Evolutionary conservation across 2,888 invertebrate species (phyloP), one percentile per base, ranked within the genome.

Genomic region (Caenorhabditis becei): DNA sequence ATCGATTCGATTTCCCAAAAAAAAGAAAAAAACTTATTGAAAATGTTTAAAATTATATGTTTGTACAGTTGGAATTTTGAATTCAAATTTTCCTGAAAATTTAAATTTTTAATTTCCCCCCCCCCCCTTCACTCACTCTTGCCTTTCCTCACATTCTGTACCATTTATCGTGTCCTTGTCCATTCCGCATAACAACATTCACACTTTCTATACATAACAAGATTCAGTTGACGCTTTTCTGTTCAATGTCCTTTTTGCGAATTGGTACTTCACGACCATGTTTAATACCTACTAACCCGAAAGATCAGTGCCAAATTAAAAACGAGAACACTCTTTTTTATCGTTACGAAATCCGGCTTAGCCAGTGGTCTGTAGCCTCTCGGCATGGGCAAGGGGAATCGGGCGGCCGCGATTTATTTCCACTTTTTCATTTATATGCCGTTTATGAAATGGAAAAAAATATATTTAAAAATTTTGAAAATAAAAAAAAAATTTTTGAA

Each of bases 61-160:
- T 65, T 72, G 72, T 66, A 74, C 74, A 74, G 66, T 66, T 66
- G 74, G 59, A 58, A 65, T 59, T 74, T 56, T 32, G 28, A n/a
- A 56, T 56, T 56, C n/a, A 20, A 14, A 41, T 32, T 41, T 51
- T 66, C 11, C 8, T 56, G 10, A 8, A 23, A 54, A 62, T 54
- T 44, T 16, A 53, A 41, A 62, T 59, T 74, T 72, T 32, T 35
- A 41, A n/a, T 24, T 20, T 41, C 51, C 35, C 59, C 54, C 49
- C 23, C 54, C 18, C 24, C 41, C 11, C 44, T 51, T 23, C 32
- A 35, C 18, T 47, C 37, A 4, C 35, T 62, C 62, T 71, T 61
- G 51, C 70, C 61, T 20, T 49, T 11, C 2, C 28, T 11, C 41
- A 14, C 61, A n/a, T n/a, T n/a, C n/a, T n/a, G n/a, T n/a, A n/a